Conservation (phyloP, 1,140 invertebrate species). For the Musca vetustissima region DNA sequence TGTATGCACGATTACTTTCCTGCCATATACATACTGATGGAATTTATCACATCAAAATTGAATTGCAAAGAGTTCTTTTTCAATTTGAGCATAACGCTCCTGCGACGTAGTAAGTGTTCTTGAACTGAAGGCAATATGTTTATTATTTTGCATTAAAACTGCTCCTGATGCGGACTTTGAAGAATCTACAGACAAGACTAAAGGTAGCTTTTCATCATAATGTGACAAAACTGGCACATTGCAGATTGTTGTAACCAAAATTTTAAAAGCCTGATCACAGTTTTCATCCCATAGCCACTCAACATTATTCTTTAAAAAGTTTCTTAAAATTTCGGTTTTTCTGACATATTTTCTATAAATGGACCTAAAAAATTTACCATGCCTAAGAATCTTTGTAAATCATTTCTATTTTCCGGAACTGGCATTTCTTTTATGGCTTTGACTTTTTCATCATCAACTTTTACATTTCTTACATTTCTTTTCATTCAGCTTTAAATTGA, state of each 20-base stretch:
- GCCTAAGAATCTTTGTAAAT: too few species aligned
- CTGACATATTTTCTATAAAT: too few species aligned
- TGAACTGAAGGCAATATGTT: slow-evolving; percentile 42
- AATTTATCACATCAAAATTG: slow-evolving; percentile 51
- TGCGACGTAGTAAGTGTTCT: slow-evolving; percentile 38
- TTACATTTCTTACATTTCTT: slow-evolving; percentile 27
- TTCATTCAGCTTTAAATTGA: not conserved
- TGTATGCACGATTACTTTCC: slow-evolving; percentile 47
- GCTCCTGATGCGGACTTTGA: too few species aligned
- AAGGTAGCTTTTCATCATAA: slow-evolving; percentile 31
- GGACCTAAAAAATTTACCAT: too few species aligned
- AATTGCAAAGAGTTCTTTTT: slow-evolving; percentile 56
- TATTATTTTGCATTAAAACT: slow-evolving; percentile 44
- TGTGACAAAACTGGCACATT: slow-evolving; percentile 30
- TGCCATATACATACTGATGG: slow-evolving; percentile 46
- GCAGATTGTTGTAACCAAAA: slow-evolving; percentile 39
- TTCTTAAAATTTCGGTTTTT: slow-evolving; percentile 19
- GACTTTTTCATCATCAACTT: slow-evolving; percentile 31
- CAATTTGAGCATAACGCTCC: slow-evolving; percentile 51
- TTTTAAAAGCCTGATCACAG: slow-evolving; percentile 15
- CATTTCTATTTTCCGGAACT: slow-evolving; percentile 38
- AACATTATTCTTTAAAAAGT: slow-evolving; percentile 4
- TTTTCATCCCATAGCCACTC: slow-evolving; percentile 3
- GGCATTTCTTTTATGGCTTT: slow-evolving; percentile 37
- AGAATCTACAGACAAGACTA: slow-evolving; percentile 37